These are phyloP conservation scores for Archilochus colubris DNA, from an alignment of 2,113 vertebrate species.

Conservation along the genomic window DNA sequence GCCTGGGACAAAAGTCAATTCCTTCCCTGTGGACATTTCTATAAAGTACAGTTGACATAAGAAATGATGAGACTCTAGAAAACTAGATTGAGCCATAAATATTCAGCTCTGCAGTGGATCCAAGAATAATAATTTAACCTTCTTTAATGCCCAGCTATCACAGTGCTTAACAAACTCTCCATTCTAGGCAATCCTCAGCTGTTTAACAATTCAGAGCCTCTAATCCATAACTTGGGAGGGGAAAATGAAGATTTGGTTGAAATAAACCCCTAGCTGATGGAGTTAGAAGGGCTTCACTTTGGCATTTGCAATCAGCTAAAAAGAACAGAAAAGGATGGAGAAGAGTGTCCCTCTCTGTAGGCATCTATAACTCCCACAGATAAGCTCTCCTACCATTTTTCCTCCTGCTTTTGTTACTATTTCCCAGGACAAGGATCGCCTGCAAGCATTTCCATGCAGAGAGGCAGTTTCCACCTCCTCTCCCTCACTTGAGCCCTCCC, in stretches of 20 bases:
- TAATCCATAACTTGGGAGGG: slow-evolving; percentile 57
- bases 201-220: slow-evolving; percentile 49
- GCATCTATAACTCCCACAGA: neutral
- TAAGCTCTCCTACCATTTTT: neutral
- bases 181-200: slow-evolving; percentile 28
- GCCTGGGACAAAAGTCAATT: slow-evolving; percentile 47
- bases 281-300: slow-evolving; percentile 23
- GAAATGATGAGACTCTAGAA: slow-evolving; percentile 52
- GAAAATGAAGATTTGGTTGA: slow-evolving; percentile 31
- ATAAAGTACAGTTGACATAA: slow-evolving; percentile 46
- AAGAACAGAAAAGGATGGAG: neutral
- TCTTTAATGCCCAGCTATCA: slow-evolving; percentile 35
- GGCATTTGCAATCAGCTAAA: slow-evolving; percentile 8
- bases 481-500: neutral
- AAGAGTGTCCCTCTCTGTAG: neutral
- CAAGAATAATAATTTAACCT: slow-evolving; percentile 14
- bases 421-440: neutral
- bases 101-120: slow-evolving; percentile 39
- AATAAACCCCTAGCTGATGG: slow-evolving; percentile 6
- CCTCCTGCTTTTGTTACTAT: neutral
- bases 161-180: slow-evolving; percentile 24
- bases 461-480: neutral
- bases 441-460: accelerated
- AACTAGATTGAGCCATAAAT: slow-evolving; percentile 59
- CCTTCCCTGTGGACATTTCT: slow-evolving; percentile 45